These are phyloP conservation scores for Coenobita brevimanus DNA, from an alignment of 1,140 invertebrate species.

Conservation along the genomic window DNA sequence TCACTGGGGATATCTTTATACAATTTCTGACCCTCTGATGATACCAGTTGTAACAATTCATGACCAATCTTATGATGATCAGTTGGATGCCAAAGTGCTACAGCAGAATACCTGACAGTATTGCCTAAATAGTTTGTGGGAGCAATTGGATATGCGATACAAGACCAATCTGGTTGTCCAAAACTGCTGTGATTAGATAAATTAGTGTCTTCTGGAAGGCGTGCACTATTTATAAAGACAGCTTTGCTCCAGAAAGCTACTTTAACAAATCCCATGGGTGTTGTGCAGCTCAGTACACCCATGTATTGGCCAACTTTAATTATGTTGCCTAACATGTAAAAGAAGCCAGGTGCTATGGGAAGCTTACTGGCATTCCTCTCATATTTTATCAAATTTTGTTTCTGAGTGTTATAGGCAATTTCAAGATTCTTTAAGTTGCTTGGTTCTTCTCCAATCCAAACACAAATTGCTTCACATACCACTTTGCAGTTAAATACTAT, in stretches of 20 bases:
- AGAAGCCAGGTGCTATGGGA: not conserved
- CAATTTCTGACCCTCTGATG: not conserved
- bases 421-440: constrained; percentile 2
- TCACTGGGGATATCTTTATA: not conserved
- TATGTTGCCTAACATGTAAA: constrained; percentile 13
- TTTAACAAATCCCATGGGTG: constrained; percentile 1
- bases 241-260: constrained; percentile 16
- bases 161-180: constrained; percentile 7
- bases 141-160: constrained; percentile 29
- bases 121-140: constrained; percentile 7
- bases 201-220: not conserved
- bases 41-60: not conserved
- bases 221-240: constrained; percentile 22
- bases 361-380: not conserved
- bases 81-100: constrained; percentile 27
- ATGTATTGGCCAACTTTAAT: not conserved
- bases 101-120: constrained; percentile 6
- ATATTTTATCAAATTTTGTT: not conserved
- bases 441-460: constrained; percentile 44
- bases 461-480: constrained; percentile 33
- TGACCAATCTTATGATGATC: constrained; percentile 34
- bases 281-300: constrained; percentile 19
- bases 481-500: constrained; percentile 33
- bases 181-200: not conserved
- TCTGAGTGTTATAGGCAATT: not conserved